These are phyloP conservation scores for Clostera curtula DNA, from an alignment of 2,888 invertebrate species.

Conservation along the genomic window DNA sequence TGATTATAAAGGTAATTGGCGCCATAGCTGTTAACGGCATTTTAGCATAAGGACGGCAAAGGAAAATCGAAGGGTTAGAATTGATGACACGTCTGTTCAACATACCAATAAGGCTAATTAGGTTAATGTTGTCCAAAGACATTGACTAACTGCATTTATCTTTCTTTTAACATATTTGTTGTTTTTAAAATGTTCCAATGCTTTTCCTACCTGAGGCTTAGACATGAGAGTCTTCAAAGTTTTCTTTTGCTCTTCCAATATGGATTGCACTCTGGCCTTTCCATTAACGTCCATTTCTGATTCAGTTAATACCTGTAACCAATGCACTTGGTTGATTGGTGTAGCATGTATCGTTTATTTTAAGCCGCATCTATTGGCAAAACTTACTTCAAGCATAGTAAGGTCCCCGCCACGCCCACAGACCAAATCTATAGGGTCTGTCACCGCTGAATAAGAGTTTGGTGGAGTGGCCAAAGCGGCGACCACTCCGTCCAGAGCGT, in stretches of 20 bases:
- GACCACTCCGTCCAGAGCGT: constrained; percentile 61
- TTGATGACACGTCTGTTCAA: too few relatives aligned
- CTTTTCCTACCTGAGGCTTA: constrained; percentile 80
- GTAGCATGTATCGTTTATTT: too few relatives aligned
- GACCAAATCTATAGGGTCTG: constrained; percentile 87
- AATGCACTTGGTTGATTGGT: not conserved
- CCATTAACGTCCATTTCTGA: constrained; percentile 78
- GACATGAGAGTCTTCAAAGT: constrained; percentile 84
- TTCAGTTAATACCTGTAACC: constrained; percentile 75
- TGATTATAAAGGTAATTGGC: too few relatives aligned
- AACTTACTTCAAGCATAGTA: constrained; percentile 79
- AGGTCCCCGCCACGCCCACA: constrained; percentile 86
- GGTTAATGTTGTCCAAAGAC: too few relatives aligned
- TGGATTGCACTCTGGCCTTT: constrained; percentile 75
- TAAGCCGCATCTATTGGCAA: too few relatives aligned
- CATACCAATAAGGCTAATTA: too few relatives aligned
- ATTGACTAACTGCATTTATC: too few relatives aligned
- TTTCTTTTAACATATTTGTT: too few relatives aligned
- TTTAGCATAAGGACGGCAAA: too few relatives aligned
- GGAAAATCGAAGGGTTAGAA: too few relatives aligned
- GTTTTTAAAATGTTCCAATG: too few relatives aligned
- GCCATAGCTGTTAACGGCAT: too few relatives aligned
- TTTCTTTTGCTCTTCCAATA: constrained; percentile 83
- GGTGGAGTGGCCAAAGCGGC: constrained; percentile 81
- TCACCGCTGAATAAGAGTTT: constrained; percentile 86